These are phyloP conservation scores for Drosophila heteroneura DNA, from an alignment of 2,888 invertebrate genomes.

Conservation along the genomic window DNA sequence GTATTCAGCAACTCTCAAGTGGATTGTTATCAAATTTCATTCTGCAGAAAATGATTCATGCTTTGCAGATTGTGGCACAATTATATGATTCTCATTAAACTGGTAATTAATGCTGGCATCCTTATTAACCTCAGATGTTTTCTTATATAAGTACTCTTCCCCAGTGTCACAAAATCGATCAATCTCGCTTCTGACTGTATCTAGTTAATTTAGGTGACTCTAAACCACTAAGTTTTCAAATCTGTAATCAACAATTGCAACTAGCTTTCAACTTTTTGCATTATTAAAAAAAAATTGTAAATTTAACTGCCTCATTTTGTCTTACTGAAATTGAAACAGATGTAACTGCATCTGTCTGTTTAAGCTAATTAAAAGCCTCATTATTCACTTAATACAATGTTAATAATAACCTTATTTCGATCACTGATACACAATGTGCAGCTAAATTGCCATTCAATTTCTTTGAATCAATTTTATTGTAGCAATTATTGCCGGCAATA, in stretches of 20 bases:
- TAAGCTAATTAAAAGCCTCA: not conserved
- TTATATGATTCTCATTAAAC: not conserved
- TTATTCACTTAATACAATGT: not conserved
- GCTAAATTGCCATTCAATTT: slow-evolving; percentile 5
- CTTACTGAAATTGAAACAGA: slow-evolving; percentile 15
- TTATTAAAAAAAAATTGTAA: slow-evolving; percentile 3
- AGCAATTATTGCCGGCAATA: slow-evolving; percentile 11
- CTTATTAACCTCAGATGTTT: not conserved
- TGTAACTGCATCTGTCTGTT: not conserved
- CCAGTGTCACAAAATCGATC: too few relatives aligned
- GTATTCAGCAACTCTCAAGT: not conserved
- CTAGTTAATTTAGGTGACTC: not conserved
- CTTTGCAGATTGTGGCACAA: not conserved
- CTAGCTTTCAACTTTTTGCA: not conserved
- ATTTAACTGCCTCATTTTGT: slow-evolving; percentile 33
- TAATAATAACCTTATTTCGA: not conserved
- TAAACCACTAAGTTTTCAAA: not conserved
- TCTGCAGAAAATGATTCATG: not conserved
- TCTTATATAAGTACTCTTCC: too few relatives aligned
- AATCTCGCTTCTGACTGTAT: not conserved
- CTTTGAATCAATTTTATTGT: not conserved
- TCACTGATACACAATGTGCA: not conserved
- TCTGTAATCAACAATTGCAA: not conserved
- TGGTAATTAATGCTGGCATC: slow-evolving; percentile 27
- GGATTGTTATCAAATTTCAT: not conserved